Evolutionary conservation across 2,113 vertebrate species (phyloP), one percentile per base, ranked within the genome.

Genomic region (Corapipo altera): DNA sequence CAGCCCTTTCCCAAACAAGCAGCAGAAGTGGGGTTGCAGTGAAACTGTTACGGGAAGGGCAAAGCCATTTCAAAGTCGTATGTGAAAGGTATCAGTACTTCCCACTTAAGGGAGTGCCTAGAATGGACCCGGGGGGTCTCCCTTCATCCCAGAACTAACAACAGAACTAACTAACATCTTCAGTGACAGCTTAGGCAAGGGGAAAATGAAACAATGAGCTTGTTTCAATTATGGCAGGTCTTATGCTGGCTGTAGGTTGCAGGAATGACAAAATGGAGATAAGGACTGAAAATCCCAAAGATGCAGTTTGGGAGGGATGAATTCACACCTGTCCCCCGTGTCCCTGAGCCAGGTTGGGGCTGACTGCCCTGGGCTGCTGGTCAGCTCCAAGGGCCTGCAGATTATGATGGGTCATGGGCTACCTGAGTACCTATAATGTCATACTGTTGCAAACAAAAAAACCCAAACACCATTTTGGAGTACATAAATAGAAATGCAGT

Each of bases 211-310:
- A 13, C 15, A n/a, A n/a, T 8, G 8, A 32, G 5, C 33, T 66
- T 52, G 19, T 52, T 61, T 37, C 58, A 80, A 14, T 28, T 37
- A 2, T 0, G 2, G 65, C 1, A 1, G 37, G 24, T 41, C n/a
- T 39, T 44, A 20, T 0, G 1, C 19, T 73, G 46, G 14, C 15
- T 76, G 66, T 7, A 27, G 30, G 49, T 6, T 73, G 41, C 75
- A 6, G 4, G 37, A 73, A 74, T 37, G 59, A 22, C 24, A 57
- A 65, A 49, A 1, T 57, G 27, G 69, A 89, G 12, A 9, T 0
- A 33, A 24, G 27, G 24, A 58, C 4, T 62, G 23, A 65, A 90
- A 85, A 43, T 5, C 18, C 21, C 35, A 11, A 11, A 64, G 48
- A 13, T 59, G 57, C 16, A 21, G 15, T 43, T 58, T 61, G 54